A percentile compares a stretch with the other conserved stretches of the same genome.
These are phyloP conservation scores for Exocentrus adspersus DNA, from an alignment of 2,888 invertebrate species.

Conservation along the genomic window DNA sequence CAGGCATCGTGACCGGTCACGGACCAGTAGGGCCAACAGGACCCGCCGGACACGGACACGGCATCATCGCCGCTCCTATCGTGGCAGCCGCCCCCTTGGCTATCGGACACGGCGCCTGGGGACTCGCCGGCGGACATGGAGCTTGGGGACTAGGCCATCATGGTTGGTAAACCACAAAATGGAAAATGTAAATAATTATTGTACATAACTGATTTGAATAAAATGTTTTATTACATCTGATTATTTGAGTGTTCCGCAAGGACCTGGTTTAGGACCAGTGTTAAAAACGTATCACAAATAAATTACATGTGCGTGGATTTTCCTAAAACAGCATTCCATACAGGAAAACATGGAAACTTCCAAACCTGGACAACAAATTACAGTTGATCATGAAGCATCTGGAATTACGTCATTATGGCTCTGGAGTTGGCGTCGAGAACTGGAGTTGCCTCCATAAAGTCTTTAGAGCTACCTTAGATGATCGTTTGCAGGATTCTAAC, in stretches of 20 bases:
- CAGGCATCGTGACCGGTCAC: constrained; percentile 38
- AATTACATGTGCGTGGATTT: no score
- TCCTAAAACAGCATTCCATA: no score
- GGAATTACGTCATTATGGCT: no score
- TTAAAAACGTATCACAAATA: neutral
- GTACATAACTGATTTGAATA: neutral
- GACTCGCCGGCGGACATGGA: constrained; percentile 18
- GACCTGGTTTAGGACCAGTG: neutral
- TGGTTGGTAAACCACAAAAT: constrained; percentile 4
- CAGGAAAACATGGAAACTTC: no score
- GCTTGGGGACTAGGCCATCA: constrained; percentile 6
- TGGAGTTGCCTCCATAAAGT: no score
- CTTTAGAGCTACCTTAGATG: no score
- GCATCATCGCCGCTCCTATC: neutral
- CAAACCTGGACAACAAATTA: no score
- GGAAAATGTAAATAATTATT: neutral
- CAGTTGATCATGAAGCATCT: no score
- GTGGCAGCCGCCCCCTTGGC: constrained; percentile 20
- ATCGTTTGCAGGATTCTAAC: no score
- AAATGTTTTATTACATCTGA: neutral
- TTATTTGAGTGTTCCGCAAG: neutral
- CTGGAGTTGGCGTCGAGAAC: no score
- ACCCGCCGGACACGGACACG: neutral
- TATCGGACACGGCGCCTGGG: constrained; percentile 12
- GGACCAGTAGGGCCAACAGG: constrained; percentile 41